phyloP scores from a whole-genome alignment of 2,797 vertebrate species.

The Hypotaenidia philippensis region DNA sequence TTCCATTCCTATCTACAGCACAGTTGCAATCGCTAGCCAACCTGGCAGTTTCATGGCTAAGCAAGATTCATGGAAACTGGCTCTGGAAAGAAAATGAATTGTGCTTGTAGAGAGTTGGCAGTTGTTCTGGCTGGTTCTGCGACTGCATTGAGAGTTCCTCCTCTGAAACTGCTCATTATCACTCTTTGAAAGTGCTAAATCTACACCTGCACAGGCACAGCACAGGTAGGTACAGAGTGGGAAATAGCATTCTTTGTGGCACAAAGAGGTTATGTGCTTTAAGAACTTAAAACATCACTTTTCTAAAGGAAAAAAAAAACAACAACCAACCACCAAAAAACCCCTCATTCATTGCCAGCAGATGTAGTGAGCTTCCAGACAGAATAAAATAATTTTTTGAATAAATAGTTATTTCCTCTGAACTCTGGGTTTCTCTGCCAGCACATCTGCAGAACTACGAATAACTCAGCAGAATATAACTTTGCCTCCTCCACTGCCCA shows the following conservation, averaged over 20 bases:
- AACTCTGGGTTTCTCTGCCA: not conserved
- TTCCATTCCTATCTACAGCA: not conserved
- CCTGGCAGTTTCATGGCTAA: not conserved
- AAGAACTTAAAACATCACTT: not conserved
- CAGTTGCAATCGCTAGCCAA: not conserved
- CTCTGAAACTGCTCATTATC: not conserved
- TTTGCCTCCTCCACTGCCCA: not conserved
- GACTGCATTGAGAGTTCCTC: not conserved
- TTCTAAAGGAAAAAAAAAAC: not conserved
- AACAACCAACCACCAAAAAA: accelerated
- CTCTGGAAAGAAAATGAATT: not conserved
- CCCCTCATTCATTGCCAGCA: not conserved
- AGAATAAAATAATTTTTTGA: conserved; percentile 11
- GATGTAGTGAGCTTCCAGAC: not conserved
- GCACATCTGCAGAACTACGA: not conserved
- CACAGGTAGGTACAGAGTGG: not conserved
- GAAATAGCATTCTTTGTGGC: not conserved
- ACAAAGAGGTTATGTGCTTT: not conserved
- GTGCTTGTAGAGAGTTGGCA: not conserved
- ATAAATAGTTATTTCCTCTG: not conserved
- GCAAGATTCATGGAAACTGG: not conserved
- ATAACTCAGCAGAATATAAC: not conserved
- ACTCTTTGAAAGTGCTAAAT: not conserved
- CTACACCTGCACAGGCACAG: not conserved
- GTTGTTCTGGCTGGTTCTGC: not conserved